phyloP scores from a whole-genome alignment of 2,797 vertebrate species.

The Taenioides sp. region DNA sequence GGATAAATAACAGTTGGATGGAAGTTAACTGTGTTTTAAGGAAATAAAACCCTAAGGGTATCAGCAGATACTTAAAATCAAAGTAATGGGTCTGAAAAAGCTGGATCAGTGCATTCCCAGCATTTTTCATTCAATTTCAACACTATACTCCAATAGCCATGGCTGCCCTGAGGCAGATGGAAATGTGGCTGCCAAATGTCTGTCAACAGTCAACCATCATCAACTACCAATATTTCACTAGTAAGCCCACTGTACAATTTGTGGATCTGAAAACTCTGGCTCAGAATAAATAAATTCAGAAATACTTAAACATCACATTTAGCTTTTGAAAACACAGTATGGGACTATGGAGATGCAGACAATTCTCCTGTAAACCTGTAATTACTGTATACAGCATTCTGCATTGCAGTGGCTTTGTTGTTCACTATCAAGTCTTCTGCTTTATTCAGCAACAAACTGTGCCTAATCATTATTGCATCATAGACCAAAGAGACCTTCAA shows the following conservation, averaged over 20 bases:
- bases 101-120: no score
- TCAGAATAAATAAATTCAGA: not conserved
- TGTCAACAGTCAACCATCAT: not conserved
- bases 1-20: no score
- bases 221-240: not conserved
- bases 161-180: no score
- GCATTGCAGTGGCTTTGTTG: not conserved
- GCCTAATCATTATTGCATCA: constrained; percentile 18
- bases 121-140: no score
- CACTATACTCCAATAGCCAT: no score
- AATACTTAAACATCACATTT: not conserved
- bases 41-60: no score
- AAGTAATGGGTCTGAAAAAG: no score
- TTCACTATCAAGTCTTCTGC: not conserved
- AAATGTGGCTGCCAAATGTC: not conserved
- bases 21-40: no score
- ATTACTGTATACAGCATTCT: not conserved
- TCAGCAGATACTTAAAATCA: no score
- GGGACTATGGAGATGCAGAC: not conserved
- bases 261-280: not conserved
- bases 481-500: constrained; percentile 39
- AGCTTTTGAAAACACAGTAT: not conserved
- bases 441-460: constrained; percentile 1
- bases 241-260: not conserved
- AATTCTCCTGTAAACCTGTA: not conserved